Evolutionary conservation across 2,797 vertebrate species (phyloP), one percentile per base, ranked within the genome.

Genomic region (Spatula versicolor): DNA sequence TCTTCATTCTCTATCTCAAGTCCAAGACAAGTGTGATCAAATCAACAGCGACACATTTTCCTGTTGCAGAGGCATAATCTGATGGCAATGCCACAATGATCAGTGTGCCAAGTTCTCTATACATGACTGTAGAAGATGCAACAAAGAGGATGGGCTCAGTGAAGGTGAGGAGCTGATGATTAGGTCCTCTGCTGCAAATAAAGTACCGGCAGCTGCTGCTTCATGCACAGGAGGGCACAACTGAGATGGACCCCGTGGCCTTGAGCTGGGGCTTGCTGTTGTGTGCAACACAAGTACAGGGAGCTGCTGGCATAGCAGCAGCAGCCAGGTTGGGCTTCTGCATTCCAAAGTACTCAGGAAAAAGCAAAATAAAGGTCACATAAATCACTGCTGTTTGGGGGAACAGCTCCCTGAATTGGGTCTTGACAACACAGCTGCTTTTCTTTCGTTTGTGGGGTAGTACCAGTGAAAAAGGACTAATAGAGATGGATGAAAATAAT

Each of bases 401-500:
- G 46, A 39, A 76, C 16, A 45, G 74, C 35, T 90, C 48, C 30
- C 56, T 83, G 63, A 84, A 82, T 39, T 50, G 41, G 58, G 41
- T 85, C 56, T 33, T 69, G 80, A 68, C 37, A 81, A 66, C 52
- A 46, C 39, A 93, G 83, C 62, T 90, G 94, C n/a, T 64, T 83
- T 84, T 35, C 39, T 80, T 39, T 13, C 45, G 58, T 62, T 54
- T 66, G 30, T 77, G 83, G 90, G 86, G 83, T 68, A 88, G 81
- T 2, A 20, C n/a, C 60, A 75, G 54, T 75, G 83, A 74, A 76
- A 73, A 85, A 89, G 72, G 66, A 77, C 67, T 91, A 79, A 93
- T 62, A 91, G 91, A 95, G 96, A 95, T 7, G 26, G 92, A 97
- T 93, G 78, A 79, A 95, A 79, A 85, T 60, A 92, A 92, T 78